Percentiles rank a stretch among this genome's conserved stretches.
Conservation (phyloP, 2,888 invertebrate genomes). For the Cephalotes varians region DNA sequence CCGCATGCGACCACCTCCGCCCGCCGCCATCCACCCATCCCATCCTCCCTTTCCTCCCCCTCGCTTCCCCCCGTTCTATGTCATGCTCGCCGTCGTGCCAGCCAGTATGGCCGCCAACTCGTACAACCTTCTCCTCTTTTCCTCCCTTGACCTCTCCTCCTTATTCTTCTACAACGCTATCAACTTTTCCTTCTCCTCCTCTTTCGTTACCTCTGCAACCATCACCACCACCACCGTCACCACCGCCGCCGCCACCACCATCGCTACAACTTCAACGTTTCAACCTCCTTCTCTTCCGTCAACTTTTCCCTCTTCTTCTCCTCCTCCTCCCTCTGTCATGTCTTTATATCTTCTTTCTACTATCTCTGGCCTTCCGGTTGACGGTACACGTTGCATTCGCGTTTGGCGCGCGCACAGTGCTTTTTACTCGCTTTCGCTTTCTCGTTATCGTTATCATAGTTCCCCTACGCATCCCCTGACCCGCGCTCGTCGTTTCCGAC, state of each 20-base stretch:
- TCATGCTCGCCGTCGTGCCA: slow-evolving; percentile 79
- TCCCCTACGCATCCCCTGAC: slow-evolving; percentile 61
- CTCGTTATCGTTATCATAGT: slow-evolving; percentile 64
- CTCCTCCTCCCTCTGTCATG: slow-evolving; percentile 47
- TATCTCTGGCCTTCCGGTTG: slow-evolving; percentile 73
- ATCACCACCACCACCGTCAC: slow-evolving; percentile 58
- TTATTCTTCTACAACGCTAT: slow-evolving; percentile 64
- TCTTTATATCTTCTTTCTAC: slow-evolving; percentile 53
- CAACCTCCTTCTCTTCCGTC: slow-evolving; percentile 68
- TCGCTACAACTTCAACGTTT: slow-evolving; percentile 55
- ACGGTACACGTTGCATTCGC: slow-evolving; percentile 58
- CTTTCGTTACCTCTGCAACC: slow-evolving; percentile 52
- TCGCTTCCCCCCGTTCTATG: slow-evolving; percentile 75
- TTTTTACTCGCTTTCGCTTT: slow-evolving; percentile 54
- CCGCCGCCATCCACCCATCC: slow-evolving; percentile 77
- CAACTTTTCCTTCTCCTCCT: slow-evolving; percentile 64
- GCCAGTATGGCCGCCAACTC: slow-evolving; percentile 84
- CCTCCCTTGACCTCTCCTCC: slow-evolving; percentile 77
- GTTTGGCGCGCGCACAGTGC: slow-evolving; percentile 42
- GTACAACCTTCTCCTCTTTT: slow-evolving; percentile 81
- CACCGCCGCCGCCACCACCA: slow-evolving; percentile 31
- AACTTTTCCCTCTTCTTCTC: slow-evolving; percentile 61
- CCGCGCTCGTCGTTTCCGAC: not conserved
- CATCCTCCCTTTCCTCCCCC: slow-evolving; percentile 76
- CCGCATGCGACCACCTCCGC: slow-evolving; percentile 86